Percentiles rank a stretch among this genome's conserved stretches.
Conservation (phyloP, 2,113 vertebrate genomes). For the Galemys pyrenaicus region DNA sequence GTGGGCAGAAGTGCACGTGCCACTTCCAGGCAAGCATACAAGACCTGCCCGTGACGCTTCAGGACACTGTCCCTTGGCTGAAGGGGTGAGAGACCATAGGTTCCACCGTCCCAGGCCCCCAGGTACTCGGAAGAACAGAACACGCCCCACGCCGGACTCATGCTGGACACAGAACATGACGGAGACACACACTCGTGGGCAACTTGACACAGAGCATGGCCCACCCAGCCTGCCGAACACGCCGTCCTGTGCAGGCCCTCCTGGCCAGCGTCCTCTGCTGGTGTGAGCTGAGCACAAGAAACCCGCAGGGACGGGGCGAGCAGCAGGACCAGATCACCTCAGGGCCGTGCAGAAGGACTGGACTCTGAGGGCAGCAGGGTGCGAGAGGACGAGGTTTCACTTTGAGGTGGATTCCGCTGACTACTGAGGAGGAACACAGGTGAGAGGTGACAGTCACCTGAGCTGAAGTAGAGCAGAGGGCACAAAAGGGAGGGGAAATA, state of each 20-base stretch:
- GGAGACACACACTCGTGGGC: background rate
- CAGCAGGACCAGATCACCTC: background rate
- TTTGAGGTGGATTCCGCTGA: background rate
- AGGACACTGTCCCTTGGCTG: background rate
- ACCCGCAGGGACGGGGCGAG: background rate
- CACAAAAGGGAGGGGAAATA: background rate
- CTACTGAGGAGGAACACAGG: too few relatives aligned
- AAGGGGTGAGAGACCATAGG: background rate
- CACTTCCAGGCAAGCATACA: background rate
- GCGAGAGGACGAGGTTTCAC: background rate
- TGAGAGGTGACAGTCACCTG: background rate
- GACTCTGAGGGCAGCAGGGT: background rate
- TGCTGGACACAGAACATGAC: fast-evolving
- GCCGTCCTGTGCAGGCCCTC: background rate
- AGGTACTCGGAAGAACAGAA: background rate
- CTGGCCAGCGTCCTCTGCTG: background rate
- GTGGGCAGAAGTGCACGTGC: background rate
- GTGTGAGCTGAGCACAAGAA: background rate
- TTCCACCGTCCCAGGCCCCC: background rate
- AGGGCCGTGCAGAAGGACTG: background rate
- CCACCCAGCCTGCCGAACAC: background rate
- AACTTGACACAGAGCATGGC: background rate
- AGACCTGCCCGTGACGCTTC: background rate
- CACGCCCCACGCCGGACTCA: background rate
- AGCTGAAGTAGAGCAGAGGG: fast-evolving